Conservation (phyloP, 2,888 invertebrate genomes). For the Tetragnatha montana region DNA sequence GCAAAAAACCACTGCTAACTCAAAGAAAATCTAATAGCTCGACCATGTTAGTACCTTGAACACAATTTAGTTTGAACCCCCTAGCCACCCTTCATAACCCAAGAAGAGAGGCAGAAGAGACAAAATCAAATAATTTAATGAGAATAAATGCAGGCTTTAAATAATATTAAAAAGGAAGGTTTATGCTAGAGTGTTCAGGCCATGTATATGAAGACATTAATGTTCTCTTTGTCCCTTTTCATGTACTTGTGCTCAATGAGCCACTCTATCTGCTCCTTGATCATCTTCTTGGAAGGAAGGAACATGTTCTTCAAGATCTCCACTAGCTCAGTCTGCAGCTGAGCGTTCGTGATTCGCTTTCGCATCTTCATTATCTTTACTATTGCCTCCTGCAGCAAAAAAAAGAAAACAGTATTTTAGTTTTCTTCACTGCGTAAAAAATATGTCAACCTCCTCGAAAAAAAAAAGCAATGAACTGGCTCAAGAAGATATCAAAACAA, state of each 20-base stretch:
- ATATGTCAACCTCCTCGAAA: too few relatives aligned
- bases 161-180: background rate
- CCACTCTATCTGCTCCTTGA: constrained; percentile 99
- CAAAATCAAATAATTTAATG: background rate
- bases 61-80: too few relatives aligned
- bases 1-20: too few relatives aligned
- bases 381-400: constrained; percentile 89
- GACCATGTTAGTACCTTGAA: too few relatives aligned
- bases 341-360: constrained; percentile 93
- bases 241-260: constrained; percentile 98
- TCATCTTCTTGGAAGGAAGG: constrained; percentile 98
- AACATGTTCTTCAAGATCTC: constrained; percentile 99
- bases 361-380: constrained; percentile 99
- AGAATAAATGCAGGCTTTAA: background rate
- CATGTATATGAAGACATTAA: constrained; percentile 98
- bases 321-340: constrained; percentile 96
- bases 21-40: too few relatives aligned
- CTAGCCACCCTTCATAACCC: too few relatives aligned
- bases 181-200: constrained; percentile 79
- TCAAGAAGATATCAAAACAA: too few relatives aligned
- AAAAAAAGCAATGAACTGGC: too few relatives aligned
- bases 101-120: background rate
- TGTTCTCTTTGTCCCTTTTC: constrained; percentile 96
- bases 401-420: background rate
- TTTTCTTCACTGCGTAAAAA: too few relatives aligned